Evolutionary conservation across 2,888 invertebrate genomes (phyloP).

Genomic region (Drosophila fungiperda): DNA sequence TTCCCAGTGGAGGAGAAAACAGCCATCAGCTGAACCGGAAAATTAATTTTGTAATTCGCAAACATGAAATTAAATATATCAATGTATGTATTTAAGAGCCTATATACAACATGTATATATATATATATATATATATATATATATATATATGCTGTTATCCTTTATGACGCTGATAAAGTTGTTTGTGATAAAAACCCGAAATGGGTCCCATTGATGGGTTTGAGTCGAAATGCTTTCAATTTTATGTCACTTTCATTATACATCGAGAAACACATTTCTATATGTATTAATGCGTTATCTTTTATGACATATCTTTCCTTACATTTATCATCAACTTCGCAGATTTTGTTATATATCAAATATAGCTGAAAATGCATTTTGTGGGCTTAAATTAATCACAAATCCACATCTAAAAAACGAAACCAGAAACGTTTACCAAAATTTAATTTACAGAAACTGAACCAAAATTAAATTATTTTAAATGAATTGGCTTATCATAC

Average conservation of each 20-base stretch:
- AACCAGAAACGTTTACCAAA: not conserved
- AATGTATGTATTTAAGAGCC: not conserved
- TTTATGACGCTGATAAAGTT: constrained; percentile 69
- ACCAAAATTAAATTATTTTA: not conserved
- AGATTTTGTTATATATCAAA: not conserved
- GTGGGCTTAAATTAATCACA: not conserved
- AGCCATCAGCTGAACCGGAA: constrained; percentile 44
- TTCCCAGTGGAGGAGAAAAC: not conserved
- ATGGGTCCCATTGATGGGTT: constrained; percentile 8
- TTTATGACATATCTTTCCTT: not conserved
- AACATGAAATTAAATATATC: constrained; percentile 27
- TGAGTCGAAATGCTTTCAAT: not conserved
- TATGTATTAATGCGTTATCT: not conserved
- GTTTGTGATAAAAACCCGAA: constrained; percentile 26
- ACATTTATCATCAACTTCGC: not conserved
- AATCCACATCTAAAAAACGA: no score
- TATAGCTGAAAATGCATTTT: not conserved
- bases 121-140: constrained; percentile 5
- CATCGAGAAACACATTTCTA: constrained; percentile 22
- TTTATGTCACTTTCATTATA: constrained; percentile 51
- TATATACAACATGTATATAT: not conserved
- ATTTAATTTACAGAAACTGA: not conserved
- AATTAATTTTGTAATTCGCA: constrained; percentile 62
- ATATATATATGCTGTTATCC: not conserved
- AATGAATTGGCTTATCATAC: no score